Evolutionary conservation across 1,140 invertebrate species (phyloP), one percentile per base, ranked within the genome.

Genomic region (Papilio machaon): DNA sequence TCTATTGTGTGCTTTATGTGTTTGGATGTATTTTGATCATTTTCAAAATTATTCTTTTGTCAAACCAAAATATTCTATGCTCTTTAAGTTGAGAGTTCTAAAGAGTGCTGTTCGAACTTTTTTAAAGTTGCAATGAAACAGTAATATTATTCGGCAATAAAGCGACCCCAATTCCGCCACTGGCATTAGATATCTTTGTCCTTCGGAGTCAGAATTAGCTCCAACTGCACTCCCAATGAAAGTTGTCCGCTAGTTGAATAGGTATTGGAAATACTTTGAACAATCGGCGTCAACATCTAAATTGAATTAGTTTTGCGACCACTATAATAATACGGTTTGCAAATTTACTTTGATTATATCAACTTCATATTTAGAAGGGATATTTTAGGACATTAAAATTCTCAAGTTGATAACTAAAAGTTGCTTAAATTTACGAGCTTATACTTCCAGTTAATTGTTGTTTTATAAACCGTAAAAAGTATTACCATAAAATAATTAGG

Each of bases 231-330:
- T 70, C 13, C 11, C 35, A 70, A 70, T 70, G 64, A 70, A 70
- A 70, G 64, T 70, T 70, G 64, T 70, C 64, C 30, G 64, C 64
- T 35, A 70, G 64, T 70, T 70, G 64, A 70, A 70, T 70, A 70
- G 64, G 30, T 70, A 70, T 70, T 70, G 64, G 64, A 38, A 70
- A 38, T 70, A 70, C 13, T 70, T 35, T 3, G 30, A 23, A 70
- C 64, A 70, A 70, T 70, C 64, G 64, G 10, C 64, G 64, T 35
- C 64, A 35, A 35, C 64, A 70, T 70, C 64, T 70, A 70, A 70
- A 70, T 70, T 70, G 30, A 70, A 70, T 70, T 70, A 70, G 64
- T 70, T 70, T 70, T 70, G 64, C 13, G 64, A 70, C 64, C 23
- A 38, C 64, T 70, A 13, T 70, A 35, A 70, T 67, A 67, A 38